Base-by-base conservation (phyloP, 2,113 vertebrate genomes). In the Stigmatopora argus region DNA sequence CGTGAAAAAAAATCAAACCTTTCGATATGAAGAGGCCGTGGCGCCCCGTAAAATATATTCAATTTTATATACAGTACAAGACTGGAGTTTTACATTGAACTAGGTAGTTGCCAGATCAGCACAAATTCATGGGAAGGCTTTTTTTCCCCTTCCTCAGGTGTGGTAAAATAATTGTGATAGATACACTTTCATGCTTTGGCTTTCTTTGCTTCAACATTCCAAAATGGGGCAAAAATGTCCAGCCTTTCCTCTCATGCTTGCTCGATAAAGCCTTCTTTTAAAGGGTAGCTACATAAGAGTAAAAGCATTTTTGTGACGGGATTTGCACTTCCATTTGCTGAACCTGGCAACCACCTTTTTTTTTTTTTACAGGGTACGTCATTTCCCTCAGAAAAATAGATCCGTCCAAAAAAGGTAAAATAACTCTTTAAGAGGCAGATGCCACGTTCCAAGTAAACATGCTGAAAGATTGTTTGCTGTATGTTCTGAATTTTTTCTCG, bases 121-220 rank as follows among this genome's bases (percentile, higher is more conserved):
- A 44, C 69, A 67, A 51, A 73, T 73, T 45, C 73, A 77, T 70
- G 69, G 53, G 69, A 75, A 70, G 69, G 64, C 51, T 55, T 70
- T 73, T 80, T 81, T 56, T n/a, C 26, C 26, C 26, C 26, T 3
- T 0, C 71, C 53, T n/a, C 26, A 75, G 65, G 78, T 72, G 78
- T 64, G 17, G 21, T 45, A 70, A 71, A 77, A 68, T 73, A 71
- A 73, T 51, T 72, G 82, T 38, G 38, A 41, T 77, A 77, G 53
- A 86, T 86, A 79, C 85, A 85, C 83, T 88, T 72, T 83, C 87
- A 88, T 90, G 89, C 89, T 89, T 90, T 90, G 87, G 85, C 85
- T 85, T 86, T 62, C 78, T 73, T 77, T 66, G 80, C 73, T 83
- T 64, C 38, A 57, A 65, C 81, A 71, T 74, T 71, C 72, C 75